Evolutionary conservation across 2,888 invertebrate species (phyloP).

Genomic region (Megastigmus dorsalis): DNA sequence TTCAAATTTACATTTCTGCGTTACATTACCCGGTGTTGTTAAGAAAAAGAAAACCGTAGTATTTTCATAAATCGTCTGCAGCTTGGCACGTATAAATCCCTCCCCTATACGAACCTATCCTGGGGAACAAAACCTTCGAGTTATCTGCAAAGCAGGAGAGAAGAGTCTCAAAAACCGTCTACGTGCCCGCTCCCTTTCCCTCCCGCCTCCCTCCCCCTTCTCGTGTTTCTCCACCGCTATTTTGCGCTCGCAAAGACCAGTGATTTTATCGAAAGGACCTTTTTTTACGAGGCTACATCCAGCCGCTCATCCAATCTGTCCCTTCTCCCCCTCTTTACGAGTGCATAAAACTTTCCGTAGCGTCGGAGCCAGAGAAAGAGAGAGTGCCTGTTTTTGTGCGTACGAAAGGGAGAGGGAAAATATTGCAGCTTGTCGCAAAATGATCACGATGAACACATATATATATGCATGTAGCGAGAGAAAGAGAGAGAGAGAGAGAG

Average conservation of each 20-base stretch:
- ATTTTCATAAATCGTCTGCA: conserved; percentile 33
- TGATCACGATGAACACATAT: no score
- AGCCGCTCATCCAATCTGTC: conserved; percentile 44
- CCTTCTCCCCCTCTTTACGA: conserved; percentile 34
- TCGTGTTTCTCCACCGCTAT: no score
- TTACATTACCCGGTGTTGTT: not conserved
- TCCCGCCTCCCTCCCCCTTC: not conserved
- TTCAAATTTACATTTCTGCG: not conserved
- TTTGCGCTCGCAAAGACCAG: not conserved
- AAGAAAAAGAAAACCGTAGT: not conserved
- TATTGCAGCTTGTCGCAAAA: conserved; percentile 20
- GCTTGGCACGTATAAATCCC: conserved; percentile 1
- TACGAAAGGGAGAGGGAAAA: not conserved
- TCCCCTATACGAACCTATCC: not conserved
- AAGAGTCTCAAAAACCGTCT: no score
- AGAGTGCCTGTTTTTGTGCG: no score
- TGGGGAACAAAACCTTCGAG: not conserved
- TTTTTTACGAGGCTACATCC: conserved; percentile 40
- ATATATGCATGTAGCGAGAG: no score
- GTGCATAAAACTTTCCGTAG: conserved; percentile 21
- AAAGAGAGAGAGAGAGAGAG: not conserved
- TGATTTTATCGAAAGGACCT: conserved; percentile 32
- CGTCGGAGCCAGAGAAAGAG: no score
- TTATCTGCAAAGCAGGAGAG: conserved; percentile 5
- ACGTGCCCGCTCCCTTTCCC: not conserved